Evolutionary conservation across 2,113 vertebrate genomes (phyloP).

Genomic region (Megaleporinus macrocephalus): DNA sequence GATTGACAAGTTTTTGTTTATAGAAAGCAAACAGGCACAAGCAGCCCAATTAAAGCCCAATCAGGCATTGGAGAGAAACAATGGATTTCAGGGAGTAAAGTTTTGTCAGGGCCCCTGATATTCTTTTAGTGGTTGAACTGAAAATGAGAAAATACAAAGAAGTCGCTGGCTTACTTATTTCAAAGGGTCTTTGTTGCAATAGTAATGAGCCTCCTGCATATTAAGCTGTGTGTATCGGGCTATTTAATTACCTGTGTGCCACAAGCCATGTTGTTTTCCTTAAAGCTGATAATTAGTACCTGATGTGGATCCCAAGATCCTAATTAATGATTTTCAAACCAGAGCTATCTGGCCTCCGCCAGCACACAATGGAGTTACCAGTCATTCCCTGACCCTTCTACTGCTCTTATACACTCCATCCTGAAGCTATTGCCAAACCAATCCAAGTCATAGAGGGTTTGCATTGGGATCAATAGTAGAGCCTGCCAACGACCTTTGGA

Average conservation of each 20-base stretch:
- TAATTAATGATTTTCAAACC: slow-evolving; percentile 39
- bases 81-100: slow-evolving; percentile 30
- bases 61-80: slow-evolving; percentile 1
- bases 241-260: slow-evolving; percentile 46
- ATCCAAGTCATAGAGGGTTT: slow-evolving; percentile 50
- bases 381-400: neutral
- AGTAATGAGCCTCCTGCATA: slow-evolving; percentile 47
- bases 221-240: neutral
- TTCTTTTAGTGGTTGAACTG: slow-evolving; percentile 53
- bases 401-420: slow-evolving; percentile 1
- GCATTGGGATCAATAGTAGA: slow-evolving; percentile 61
- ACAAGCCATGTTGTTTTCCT: slow-evolving; percentile 13
- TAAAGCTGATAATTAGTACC: slow-evolving; percentile 44
- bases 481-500: slow-evolving; percentile 59
- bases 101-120: slow-evolving; percentile 31
- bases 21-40: slow-evolving; percentile 67
- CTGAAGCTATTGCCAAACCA: slow-evolving; percentile 42
- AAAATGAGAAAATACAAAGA: slow-evolving; percentile 57
- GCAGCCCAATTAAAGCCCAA: slow-evolving; percentile 60
- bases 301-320: slow-evolving; percentile 31
- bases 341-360: slow-evolving; percentile 26
- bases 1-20: slow-evolving; percentile 65
- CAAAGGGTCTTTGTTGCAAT: slow-evolving; percentile 34
- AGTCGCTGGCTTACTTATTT: slow-evolving; percentile 31
- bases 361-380: slow-evolving; percentile 14